These are phyloP conservation scores for Motacilla alba DNA, from an alignment of 2,113 vertebrate species.

Conservation along the genomic window DNA sequence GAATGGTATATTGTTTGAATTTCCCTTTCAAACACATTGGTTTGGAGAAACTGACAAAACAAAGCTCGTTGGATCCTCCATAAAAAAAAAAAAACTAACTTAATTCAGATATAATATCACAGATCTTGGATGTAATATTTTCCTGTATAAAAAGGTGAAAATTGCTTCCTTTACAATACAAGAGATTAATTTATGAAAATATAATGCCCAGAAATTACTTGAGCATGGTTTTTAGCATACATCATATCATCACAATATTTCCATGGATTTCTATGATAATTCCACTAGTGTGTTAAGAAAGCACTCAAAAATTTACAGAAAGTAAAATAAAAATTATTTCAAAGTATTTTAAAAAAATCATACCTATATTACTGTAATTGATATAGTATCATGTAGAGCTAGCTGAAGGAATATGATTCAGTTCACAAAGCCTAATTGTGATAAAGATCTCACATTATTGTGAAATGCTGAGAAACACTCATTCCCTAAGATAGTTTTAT, in stretches of 20 bases:
- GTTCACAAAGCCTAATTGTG: not conserved
- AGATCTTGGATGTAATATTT: not conserved
- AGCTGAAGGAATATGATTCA: not conserved
- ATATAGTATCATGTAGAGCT: not conserved
- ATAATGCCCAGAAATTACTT: not conserved
- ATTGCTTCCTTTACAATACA: not conserved
- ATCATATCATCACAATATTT: not conserved
- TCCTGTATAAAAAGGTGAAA: not conserved
- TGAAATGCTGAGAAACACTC: not conserved
- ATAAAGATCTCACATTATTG: not conserved
- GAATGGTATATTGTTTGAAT: not conserved
- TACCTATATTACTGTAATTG: not conserved
- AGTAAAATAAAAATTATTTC: not conserved
- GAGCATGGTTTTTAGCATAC: not conserved
- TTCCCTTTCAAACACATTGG: not conserved
- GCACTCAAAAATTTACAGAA: not conserved
- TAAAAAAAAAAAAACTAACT: not conserved
- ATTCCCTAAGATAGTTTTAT: not conserved
- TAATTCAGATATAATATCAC: not conserved
- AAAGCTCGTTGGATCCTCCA: not conserved
- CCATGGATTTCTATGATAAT: not conserved
- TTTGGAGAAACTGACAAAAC: not conserved
- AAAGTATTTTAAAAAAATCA: not conserved
- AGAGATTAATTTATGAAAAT: not conserved
- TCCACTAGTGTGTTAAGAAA: not conserved